Evolutionary conservation across 2,888 invertebrate species (phyloP), one percentile per base, ranked within the genome.

Genomic region (Trachelus stipa): DNA sequence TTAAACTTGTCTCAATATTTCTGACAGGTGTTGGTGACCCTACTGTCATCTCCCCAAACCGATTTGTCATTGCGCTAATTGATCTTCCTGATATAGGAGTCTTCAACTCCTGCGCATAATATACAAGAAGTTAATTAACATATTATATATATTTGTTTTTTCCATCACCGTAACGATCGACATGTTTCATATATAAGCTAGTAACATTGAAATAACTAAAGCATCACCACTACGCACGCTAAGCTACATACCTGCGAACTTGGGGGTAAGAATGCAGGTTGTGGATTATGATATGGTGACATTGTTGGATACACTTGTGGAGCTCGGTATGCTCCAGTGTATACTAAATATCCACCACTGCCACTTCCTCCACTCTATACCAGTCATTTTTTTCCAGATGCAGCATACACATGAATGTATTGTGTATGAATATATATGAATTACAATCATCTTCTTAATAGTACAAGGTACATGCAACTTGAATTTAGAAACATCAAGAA

Each of bases 1-100:
- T 93, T 79, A 94, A 92, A 75, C 94, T 93, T 4, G 95, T 94
- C 87, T 96, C 96, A 82, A 88, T 86, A 75, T 90, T 90, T 83
- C 85, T 89, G 4, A 90, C 79, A 40, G 91, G 91, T 40, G 91
- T 90, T 56, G 90, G 89, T 34, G 91, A 89, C 79, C 88, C 90
- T 77, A 91, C 86, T 23, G 91, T 91, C 85, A 91, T 86, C 37
- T 91, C 91, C 31, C 91, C 91, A 75, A 91, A 86, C 56, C 89
- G 88, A 83, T 89, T 91, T 74, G 91, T 91, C 85, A 89, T 86
- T 35, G 86, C 88, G 80, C 90, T 90, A 79, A 90, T 85, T 73
- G 91, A 90, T 80, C 89, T 86, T 76, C 88, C 86, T 15, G 90
- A 90, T 79, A 90, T 81, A 73, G 91, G 90, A 80, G 91, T 91